Evolutionary conservation across 2,888 invertebrate genomes (phyloP).

Genomic region (Autographa gamma): DNA sequence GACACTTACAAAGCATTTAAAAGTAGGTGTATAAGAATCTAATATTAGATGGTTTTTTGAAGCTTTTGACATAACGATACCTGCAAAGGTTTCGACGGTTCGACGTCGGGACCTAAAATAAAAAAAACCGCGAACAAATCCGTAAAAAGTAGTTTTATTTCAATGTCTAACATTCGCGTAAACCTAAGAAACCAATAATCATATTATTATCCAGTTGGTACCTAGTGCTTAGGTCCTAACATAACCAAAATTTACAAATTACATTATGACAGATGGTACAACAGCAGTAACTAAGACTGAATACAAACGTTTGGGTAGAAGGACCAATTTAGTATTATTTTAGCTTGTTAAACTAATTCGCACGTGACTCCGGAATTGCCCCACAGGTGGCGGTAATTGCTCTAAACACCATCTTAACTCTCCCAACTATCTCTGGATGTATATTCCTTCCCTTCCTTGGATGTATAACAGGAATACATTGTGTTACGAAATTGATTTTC

Average conservation of each 20-base stretch:
- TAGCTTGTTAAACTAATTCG: neutral
- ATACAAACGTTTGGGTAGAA: neutral
- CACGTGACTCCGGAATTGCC: neutral
- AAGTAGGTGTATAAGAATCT: too few relatives aligned
- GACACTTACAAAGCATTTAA: neutral
- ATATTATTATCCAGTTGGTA: neutral
- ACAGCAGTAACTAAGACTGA: neutral
- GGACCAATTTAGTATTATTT: slow-evolving; percentile 5
- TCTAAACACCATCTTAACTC: neutral
- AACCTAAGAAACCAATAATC: too few relatives aligned
- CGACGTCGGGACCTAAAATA: too few relatives aligned
- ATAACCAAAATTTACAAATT: neutral
- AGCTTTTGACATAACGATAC: too few relatives aligned
- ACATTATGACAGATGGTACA: neutral
- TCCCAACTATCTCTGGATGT: neutral
- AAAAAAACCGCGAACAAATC: too few relatives aligned
- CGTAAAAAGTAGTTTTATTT: too few relatives aligned
- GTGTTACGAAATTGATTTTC: too few relatives aligned
- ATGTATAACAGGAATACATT: neutral
- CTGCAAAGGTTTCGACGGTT: too few relatives aligned
- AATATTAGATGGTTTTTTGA: too few relatives aligned
- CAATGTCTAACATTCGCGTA: too few relatives aligned
- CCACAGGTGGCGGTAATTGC: slow-evolving; percentile 3
- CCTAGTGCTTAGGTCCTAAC: neutral
- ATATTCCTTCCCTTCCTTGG: neutral